Percentiles rank a stretch among this genome's conserved stretches.
phyloP scores from a whole-genome alignment of 2,888 invertebrate species.

The Acrobasis repandana region DNA sequence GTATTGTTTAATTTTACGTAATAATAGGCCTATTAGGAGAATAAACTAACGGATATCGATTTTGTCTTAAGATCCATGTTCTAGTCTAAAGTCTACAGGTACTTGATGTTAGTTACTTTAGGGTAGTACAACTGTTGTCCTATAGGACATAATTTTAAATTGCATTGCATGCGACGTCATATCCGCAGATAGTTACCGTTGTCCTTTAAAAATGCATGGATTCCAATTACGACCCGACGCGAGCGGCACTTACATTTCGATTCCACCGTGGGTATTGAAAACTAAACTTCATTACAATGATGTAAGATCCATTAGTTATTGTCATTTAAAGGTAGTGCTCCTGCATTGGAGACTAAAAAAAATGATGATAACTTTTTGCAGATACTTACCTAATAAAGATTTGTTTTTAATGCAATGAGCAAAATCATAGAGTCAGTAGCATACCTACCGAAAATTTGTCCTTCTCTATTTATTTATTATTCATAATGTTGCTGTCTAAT shows the following conservation, averaged over 20 bases:
- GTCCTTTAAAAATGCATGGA: not conserved
- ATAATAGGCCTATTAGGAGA: constrained; percentile 66
- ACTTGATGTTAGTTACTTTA: constrained; percentile 71
- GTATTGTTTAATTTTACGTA: constrained; percentile 35
- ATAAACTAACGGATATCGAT: constrained; percentile 48
- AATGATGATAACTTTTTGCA: too few species aligned
- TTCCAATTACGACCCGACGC: not conserved
- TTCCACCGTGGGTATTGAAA: too few species aligned
- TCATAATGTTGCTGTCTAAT: not conserved
- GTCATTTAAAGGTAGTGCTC: too few species aligned
- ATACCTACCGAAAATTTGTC: too few species aligned
- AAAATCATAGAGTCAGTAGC: too few species aligned
- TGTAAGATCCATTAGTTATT: too few species aligned
- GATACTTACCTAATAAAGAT: too few species aligned
- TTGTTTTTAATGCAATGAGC: too few species aligned
- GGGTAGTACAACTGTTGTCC: constrained; percentile 52
- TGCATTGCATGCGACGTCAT: constrained; percentile 56
- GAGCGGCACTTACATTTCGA: not conserved
- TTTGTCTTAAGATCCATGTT: constrained; percentile 60
- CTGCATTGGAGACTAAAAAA: too few species aligned
- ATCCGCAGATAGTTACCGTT: constrained; percentile 23
- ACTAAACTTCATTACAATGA: too few species aligned
- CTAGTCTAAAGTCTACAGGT: constrained; percentile 64
- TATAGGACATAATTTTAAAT: constrained; percentile 48
- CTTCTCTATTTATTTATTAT: too few species aligned